A percentile compares a stretch with the other conserved stretches of the same genome.
phyloP scores from a whole-genome alignment of 2,797 vertebrate species.

The Eospalax fontanierii region DNA sequence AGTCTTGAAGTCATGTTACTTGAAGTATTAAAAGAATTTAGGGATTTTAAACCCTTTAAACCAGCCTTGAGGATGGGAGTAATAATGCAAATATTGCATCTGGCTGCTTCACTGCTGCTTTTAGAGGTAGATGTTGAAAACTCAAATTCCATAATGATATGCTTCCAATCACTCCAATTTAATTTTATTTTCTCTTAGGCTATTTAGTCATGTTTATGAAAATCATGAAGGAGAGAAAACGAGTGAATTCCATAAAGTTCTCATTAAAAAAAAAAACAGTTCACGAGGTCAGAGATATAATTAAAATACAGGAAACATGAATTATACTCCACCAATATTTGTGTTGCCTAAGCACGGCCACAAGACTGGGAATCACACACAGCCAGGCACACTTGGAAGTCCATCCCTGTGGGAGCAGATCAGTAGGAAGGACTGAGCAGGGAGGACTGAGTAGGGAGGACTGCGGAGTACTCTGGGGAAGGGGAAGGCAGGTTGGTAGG shows the following conservation, averaged over 20 bases:
- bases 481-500: not conserved
- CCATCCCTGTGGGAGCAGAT: not conserved
- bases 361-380: not conserved
- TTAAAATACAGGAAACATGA: not conserved
- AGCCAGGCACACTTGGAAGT: not conserved
- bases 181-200: not conserved
- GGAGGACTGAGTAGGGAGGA: not conserved
- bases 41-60: not conserved
- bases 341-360: not conserved
- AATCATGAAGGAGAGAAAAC: not conserved
- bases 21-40: not conserved
- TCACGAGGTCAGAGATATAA: not conserved
- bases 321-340: not conserved
- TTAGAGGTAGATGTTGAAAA: not conserved
- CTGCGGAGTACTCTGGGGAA: not conserved
- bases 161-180: not conserved
- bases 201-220: not conserved
- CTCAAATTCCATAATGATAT: not conserved
- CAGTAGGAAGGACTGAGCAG: not conserved
- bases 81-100: not conserved
- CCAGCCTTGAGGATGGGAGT: not conserved
- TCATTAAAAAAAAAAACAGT: not conserved
- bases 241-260: not conserved
- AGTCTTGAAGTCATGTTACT: not conserved
- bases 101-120: not conserved